These are phyloP conservation scores for Bradysia coprophila DNA, from an alignment of 1,140 invertebrate species.

Conservation along the genomic window DNA sequence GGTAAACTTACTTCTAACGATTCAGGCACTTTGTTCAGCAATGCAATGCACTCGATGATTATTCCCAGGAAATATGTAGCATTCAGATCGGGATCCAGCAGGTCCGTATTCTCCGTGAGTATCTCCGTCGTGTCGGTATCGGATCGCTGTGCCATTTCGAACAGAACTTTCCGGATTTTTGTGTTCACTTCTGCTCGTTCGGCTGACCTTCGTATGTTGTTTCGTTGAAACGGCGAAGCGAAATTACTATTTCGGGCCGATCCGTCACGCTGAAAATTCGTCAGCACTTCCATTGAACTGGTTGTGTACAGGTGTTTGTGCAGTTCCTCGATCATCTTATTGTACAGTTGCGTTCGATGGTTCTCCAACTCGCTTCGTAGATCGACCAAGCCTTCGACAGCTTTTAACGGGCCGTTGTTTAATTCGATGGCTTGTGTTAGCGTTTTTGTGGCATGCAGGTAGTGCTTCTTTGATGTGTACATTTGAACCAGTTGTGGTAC, in stretches of 20 bases:
- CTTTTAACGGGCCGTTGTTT: conserved; percentile 49
- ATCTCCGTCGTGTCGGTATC: conserved; percentile 24
- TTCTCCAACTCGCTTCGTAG: conserved; percentile 47
- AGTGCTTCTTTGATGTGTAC: conserved; percentile 55
- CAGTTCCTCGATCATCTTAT: conserved; percentile 50
- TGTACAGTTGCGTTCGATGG: conserved; percentile 53
- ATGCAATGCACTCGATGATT: conserved; percentile 68
- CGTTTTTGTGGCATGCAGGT: conserved; percentile 69
- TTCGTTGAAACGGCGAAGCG: conserved; percentile 29
- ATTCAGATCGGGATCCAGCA: conserved; percentile 44
- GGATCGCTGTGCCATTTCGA: conserved; percentile 23
- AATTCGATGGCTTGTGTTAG: conserved; percentile 48
- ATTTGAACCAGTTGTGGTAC: conserved; percentile 56
- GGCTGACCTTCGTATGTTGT: conserved; percentile 29
- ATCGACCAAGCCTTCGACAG: conserved; percentile 66
- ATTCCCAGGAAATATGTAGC: conserved; percentile 56
- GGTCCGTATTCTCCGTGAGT: conserved; percentile 37
- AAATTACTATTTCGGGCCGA: conserved; percentile 29
- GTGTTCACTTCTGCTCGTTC: conserved; percentile 25
- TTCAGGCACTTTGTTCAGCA: conserved; percentile 67
- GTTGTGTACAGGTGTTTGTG: conserved; percentile 55
- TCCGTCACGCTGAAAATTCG: conserved; percentile 34
- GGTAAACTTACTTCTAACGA: conserved; percentile 36
- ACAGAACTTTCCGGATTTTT: conserved; percentile 23
- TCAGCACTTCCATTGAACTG: conserved; percentile 33